A percentile compares a stretch with the other conserved stretches of the same genome.
phyloP scores from a whole-genome alignment of 2,113 vertebrate species.

The Cynoglossus semilaevis region DNA sequence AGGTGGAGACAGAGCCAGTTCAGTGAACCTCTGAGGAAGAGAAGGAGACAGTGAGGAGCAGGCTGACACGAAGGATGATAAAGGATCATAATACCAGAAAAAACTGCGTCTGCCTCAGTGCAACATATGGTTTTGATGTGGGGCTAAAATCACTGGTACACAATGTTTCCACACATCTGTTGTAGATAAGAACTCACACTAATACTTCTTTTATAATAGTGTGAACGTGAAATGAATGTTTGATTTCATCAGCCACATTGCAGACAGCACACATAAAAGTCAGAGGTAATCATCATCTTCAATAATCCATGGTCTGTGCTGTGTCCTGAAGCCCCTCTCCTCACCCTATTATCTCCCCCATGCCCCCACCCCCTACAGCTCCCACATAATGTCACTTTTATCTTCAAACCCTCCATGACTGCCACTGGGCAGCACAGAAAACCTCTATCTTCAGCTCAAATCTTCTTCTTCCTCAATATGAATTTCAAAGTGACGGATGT shows the following conservation, averaged over 20 bases:
- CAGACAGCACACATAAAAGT: background rate
- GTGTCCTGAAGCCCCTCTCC: no score
- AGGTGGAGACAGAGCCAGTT: slow-evolving; percentile 82
- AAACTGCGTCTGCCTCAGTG: no score
- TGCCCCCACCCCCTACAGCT: background rate
- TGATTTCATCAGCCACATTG: no score
- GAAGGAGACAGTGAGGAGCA: background rate
- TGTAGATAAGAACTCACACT: no score
- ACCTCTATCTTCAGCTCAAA: slow-evolving; percentile 11
- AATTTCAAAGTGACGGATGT: background rate
- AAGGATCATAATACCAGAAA: background rate
- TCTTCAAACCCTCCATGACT: background rate
- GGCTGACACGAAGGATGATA: background rate
- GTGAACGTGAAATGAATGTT: no score
- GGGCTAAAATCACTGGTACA: no score
- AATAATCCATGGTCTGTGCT: no score
- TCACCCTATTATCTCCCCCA: no score
- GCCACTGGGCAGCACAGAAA: background rate
- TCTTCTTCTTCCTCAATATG: background rate
- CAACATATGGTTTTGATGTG: no score
- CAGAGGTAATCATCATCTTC: background rate
- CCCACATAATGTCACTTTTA: background rate
- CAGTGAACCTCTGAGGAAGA: slow-evolving; percentile 82
- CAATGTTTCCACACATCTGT: no score
- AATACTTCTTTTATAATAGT: no score